These are phyloP conservation scores for Oligia latruncula DNA, from an alignment of 2,888 invertebrate genomes.

Conservation along the genomic window DNA sequence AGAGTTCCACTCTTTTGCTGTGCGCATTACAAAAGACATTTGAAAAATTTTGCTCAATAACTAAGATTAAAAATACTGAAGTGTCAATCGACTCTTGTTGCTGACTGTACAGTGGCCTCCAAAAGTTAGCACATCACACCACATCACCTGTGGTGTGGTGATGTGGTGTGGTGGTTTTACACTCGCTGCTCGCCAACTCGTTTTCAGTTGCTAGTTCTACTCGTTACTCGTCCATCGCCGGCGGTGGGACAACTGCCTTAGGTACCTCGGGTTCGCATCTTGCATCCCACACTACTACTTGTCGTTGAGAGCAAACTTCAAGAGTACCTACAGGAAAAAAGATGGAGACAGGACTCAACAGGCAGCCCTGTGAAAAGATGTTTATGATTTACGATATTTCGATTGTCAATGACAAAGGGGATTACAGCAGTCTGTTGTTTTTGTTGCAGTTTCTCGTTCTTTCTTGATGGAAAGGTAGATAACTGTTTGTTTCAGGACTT, in stretches of 20 bases:
- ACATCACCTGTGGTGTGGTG: no score
- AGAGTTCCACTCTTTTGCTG: no score
- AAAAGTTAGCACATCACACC: no score
- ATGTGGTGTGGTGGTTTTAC: no score
- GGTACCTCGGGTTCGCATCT: slow-evolving; percentile 72
- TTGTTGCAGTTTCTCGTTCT: neutral
- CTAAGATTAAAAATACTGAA: no score
- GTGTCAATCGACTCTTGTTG: no score
- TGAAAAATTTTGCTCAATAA: no score
- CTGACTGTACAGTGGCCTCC: no score
- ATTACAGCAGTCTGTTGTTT: neutral
- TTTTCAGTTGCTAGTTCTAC: neutral
- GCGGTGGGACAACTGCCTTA: neutral
- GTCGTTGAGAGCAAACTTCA: slow-evolving; percentile 35
- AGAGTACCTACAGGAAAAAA: slow-evolving; percentile 40
- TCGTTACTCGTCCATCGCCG: neutral
- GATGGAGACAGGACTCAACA: slow-evolving; percentile 68
- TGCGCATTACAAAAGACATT: no score
- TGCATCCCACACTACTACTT: slow-evolving; percentile 59
- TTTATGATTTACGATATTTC: slow-evolving; percentile 68
- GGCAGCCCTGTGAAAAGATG: slow-evolving; percentile 51
- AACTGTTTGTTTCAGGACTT: neutral
- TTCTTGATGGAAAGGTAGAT: neutral
- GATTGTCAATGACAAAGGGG: neutral
- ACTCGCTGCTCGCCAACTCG: neutral